phyloP scores from a whole-genome alignment of 1,140 invertebrate genomes.

The Apis laboriosa region DNA sequence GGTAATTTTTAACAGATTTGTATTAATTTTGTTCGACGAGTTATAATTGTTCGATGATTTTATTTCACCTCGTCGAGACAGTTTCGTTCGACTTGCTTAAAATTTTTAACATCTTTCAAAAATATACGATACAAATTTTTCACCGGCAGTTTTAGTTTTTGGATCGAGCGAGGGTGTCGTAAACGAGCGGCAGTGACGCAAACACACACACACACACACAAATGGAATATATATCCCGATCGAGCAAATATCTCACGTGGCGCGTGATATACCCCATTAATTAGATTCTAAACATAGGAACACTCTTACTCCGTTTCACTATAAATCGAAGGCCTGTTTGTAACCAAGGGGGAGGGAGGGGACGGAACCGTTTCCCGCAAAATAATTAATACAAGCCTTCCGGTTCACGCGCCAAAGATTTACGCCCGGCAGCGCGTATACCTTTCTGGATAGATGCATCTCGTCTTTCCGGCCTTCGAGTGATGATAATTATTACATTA shows the following conservation, averaged over 20 bases:
- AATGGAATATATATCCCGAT: conserved; percentile 25
- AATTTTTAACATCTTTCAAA: no score
- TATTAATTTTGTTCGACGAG: no score
- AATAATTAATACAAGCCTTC: conserved; percentile 55
- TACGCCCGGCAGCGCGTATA: conserved; percentile 19
- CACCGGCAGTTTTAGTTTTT: not conserved
- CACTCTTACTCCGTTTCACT: conserved; percentile 38
- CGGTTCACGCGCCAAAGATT: conserved; percentile 31
- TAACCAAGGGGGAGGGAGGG: not conserved
- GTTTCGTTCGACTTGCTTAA: no score
- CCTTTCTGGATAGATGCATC: conserved; percentile 25
- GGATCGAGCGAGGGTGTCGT: not conserved
- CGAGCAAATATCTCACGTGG: conserved; percentile 10
- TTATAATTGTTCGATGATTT: no score
- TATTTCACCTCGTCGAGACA: no score
- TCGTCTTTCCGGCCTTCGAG: conserved; percentile 1
- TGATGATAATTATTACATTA: conserved; percentile 63
- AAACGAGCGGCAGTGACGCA: not conserved
- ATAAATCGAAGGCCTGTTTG: conserved; percentile 29
- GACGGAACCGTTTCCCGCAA: conserved; percentile 9
- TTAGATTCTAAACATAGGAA: conserved; percentile 51
- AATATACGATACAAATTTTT: no score
- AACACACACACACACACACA: not conserved
- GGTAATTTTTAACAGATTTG: no score
- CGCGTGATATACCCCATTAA: conserved; percentile 25